These are phyloP conservation scores for Cichlasoma orientale DNA, from an alignment of 2,797 vertebrate genomes.

Conservation along the genomic window DNA sequence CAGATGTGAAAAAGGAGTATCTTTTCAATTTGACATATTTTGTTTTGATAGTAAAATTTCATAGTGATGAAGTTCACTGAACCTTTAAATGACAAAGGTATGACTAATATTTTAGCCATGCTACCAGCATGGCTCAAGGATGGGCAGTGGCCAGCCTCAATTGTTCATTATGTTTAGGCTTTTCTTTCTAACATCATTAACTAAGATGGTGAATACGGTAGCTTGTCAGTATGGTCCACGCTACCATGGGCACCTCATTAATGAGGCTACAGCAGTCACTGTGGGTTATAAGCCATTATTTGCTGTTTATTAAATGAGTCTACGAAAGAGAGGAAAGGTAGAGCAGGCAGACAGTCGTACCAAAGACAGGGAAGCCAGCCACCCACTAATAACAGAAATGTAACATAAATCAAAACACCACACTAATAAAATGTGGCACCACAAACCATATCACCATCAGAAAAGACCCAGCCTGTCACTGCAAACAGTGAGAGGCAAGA, in stretches of 20 bases:
- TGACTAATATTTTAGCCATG: too few species aligned
- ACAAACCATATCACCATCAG: neutral
- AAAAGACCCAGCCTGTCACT: neutral
- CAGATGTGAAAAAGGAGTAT: neutral
- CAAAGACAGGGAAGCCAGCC: neutral
- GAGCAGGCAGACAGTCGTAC: neutral
- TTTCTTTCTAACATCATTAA: neutral
- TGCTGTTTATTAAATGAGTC: neutral
- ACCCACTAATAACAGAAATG: neutral
- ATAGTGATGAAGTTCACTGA: neutral
- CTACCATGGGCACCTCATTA: neutral
- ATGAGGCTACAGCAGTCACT: neutral
- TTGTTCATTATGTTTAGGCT: neutral
- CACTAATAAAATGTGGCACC: neutral
- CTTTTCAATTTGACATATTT: neutral
- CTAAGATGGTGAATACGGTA: neutral
- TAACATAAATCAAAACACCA: neutral
- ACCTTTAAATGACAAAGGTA: too few species aligned
- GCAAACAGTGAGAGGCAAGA: neutral
- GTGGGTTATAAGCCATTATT: neutral
- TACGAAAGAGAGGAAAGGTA: neutral
- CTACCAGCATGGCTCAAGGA: neutral
- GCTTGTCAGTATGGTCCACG: neutral
- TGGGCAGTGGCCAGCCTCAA: neutral
- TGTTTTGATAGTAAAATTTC: neutral